Percentiles rank a stretch among this genome's conserved stretches.
Conservation (phyloP, 1,140 invertebrate species). For the Oncopodura yosiiana region DNA sequence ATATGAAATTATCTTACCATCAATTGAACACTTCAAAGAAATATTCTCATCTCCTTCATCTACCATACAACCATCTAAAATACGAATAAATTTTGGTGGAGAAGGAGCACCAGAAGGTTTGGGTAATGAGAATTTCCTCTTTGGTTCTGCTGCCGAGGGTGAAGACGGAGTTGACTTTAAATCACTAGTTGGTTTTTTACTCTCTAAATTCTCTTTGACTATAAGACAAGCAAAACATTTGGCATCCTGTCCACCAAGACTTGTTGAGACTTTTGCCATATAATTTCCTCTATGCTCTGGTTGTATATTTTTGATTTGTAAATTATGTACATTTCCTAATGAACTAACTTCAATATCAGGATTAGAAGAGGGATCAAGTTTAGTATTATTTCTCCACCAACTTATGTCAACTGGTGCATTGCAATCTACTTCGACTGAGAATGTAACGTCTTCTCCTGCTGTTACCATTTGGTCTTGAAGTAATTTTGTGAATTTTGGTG, state of each 20-base stretch:
- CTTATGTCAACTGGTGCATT: slow-evolving; percentile 53
- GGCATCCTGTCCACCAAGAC: slow-evolving; percentile 60
- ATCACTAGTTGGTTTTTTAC: background rate
- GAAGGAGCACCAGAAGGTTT: slow-evolving; percentile 43
- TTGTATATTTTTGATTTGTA: slow-evolving; percentile 49
- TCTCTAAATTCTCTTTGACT: slow-evolving; percentile 46
- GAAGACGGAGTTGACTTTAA: background rate
- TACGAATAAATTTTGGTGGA: slow-evolving; percentile 57
- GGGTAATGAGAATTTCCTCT: slow-evolving; percentile 57
- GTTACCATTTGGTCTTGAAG: slow-evolving; percentile 55
- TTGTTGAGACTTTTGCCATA: slow-evolving; percentile 61
- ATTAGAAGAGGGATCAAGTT: slow-evolving; percentile 45
- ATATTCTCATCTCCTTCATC: slow-evolving; percentile 49
- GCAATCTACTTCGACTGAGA: slow-evolving; percentile 63
- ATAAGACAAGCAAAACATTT: slow-evolving; percentile 69
- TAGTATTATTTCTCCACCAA: slow-evolving; percentile 63
- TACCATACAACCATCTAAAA: slow-evolving; percentile 61
- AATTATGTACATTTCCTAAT: slow-evolving; percentile 44
- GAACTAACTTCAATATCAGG: slow-evolving; percentile 43
- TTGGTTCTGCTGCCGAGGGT: slow-evolving; percentile 54
- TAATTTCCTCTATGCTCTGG: slow-evolving; percentile 64
- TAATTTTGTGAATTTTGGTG: slow-evolving; percentile 60
- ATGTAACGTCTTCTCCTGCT: slow-evolving; percentile 57
- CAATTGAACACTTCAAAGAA: slow-evolving; percentile 10
- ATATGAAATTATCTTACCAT: slow-evolving; percentile 4